phyloP scores from a whole-genome alignment of 2,113 vertebrate species.

The Centrocercus urophasianus region DNA sequence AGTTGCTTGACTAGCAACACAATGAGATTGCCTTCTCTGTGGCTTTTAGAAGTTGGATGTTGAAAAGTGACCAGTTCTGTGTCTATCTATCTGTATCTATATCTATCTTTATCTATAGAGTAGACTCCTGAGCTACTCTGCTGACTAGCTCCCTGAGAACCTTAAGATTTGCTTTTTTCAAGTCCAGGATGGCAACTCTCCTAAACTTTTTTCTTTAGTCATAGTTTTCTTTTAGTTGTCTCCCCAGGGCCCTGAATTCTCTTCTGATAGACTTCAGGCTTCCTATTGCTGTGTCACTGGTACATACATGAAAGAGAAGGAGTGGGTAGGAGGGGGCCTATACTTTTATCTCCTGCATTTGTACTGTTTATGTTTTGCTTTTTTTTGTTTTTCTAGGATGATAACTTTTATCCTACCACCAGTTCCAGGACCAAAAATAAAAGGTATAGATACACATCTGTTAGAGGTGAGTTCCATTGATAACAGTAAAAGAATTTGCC shows the following conservation, averaged over 20 bases:
- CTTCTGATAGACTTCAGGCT: neutral
- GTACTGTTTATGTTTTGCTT: neutral
- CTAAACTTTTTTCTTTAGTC: neutral
- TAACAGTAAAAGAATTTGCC: neutral
- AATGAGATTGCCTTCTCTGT: neutral
- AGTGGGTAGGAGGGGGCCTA: neutral
- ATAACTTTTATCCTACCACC: slow-evolving; percentile 89
- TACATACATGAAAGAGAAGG: neutral
- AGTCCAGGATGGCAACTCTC: neutral
- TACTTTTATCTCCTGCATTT: neutral
- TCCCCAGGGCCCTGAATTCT: neutral
- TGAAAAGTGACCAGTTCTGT: neutral
- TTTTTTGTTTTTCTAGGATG: slow-evolving; percentile 79
- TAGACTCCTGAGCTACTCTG: neutral
- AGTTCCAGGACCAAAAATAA: slow-evolving; percentile 95
- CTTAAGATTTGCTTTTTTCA: neutral
- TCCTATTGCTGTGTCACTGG: neutral
- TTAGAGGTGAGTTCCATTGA: slow-evolving; percentile 83
- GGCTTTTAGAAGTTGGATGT: neutral
- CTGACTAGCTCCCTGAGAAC: neutral
- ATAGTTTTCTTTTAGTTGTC: neutral
- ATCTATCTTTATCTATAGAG: too few relatives aligned
- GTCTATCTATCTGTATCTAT: too few relatives aligned
- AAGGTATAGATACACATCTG: slow-evolving; percentile 91
- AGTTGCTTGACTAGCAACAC: neutral